Evolutionary conservation across 2,888 invertebrate species (phyloP).

Genomic region (Magallana nippona): DNA sequence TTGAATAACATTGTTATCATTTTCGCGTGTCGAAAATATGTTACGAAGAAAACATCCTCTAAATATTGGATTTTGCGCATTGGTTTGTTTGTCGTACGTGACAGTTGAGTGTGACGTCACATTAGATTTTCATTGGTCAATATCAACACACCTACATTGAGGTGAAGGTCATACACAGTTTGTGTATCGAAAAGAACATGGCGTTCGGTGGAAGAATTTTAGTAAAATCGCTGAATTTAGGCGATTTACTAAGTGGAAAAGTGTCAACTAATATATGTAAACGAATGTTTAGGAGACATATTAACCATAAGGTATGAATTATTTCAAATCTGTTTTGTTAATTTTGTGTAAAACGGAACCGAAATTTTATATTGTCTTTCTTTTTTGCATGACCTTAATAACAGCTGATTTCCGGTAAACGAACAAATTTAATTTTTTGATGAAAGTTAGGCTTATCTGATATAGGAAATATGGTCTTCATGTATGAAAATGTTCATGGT

Average conservation of each 20-base stretch:
- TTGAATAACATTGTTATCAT: too few relatives aligned
- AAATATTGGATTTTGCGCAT: too few relatives aligned
- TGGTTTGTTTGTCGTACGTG: neutral
- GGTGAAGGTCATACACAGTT: slow-evolving; percentile 17
- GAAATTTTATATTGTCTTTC: neutral
- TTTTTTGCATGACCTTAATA: neutral
- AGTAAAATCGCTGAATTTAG: slow-evolving; percentile 27
- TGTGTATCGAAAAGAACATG: neutral
- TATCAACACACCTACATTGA: slow-evolving; percentile 21
- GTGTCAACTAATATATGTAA: slow-evolving; percentile 31
- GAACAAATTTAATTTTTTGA: too few relatives aligned
- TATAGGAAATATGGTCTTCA: too few relatives aligned
- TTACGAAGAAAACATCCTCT: too few relatives aligned
- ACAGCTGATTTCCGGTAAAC: slow-evolving; percentile 29
- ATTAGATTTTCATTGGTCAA: slow-evolving; percentile 9
- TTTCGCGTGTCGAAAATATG: too few relatives aligned
- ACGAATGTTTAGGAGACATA: slow-evolving; percentile 24
- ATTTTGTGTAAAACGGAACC: neutral
- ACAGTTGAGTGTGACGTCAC: neutral
- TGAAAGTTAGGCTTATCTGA: too few relatives aligned
- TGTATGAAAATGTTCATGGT: too few relatives aligned
- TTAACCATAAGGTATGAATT: slow-evolving; percentile 13
- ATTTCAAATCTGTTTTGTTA: neutral
- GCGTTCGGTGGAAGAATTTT: slow-evolving; percentile 30
- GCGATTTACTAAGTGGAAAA: slow-evolving; percentile 31